These are phyloP conservation scores for Podarcis lilfordi DNA, from an alignment of 2,797 vertebrate genomes.

Conservation along the genomic window DNA sequence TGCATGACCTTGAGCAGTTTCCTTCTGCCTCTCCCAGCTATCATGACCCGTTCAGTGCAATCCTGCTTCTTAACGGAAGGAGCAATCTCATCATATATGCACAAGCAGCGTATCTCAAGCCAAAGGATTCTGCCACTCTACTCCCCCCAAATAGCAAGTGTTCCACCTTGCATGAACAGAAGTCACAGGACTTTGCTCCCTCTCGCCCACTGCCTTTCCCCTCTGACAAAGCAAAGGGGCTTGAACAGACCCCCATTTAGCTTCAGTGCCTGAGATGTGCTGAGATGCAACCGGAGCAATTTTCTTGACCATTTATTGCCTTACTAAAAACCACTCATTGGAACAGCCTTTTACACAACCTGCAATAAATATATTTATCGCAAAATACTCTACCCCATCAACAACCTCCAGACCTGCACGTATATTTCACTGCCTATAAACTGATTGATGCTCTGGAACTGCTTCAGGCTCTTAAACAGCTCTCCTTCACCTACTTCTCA, in stretches of 20 bases:
- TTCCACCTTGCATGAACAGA: not conserved
- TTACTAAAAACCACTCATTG: slow-evolving; percentile 33
- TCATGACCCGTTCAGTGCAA: not conserved
- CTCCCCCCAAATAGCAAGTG: not conserved
- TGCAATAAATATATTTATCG: slow-evolving; percentile 38
- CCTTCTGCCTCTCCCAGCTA: not conserved
- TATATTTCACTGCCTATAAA: slow-evolving; percentile 35
- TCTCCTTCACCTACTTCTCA: not conserved
- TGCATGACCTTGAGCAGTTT: not conserved
- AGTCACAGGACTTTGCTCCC: not conserved
- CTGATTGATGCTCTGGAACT: slow-evolving; percentile 45
- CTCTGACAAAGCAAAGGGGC: not conserved
- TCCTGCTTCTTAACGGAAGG: not conserved
- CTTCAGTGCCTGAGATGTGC: slow-evolving; percentile 12
- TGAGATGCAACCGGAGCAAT: not conserved
- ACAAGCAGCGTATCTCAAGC: not conserved
- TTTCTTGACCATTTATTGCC: slow-evolving; percentile 52
- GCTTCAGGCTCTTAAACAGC: not conserved
- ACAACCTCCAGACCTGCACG: slow-evolving; percentile 16
- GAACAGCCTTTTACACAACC: slow-evolving; percentile 40
- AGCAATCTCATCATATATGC: not conserved
- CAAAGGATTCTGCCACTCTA: not conserved
- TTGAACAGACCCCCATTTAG: not conserved
- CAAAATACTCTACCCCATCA: slow-evolving; percentile 34
- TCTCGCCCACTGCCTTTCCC: not conserved